phyloP scores from a whole-genome alignment of 2,888 invertebrate species.

The Drosophila fungiperda region DNA sequence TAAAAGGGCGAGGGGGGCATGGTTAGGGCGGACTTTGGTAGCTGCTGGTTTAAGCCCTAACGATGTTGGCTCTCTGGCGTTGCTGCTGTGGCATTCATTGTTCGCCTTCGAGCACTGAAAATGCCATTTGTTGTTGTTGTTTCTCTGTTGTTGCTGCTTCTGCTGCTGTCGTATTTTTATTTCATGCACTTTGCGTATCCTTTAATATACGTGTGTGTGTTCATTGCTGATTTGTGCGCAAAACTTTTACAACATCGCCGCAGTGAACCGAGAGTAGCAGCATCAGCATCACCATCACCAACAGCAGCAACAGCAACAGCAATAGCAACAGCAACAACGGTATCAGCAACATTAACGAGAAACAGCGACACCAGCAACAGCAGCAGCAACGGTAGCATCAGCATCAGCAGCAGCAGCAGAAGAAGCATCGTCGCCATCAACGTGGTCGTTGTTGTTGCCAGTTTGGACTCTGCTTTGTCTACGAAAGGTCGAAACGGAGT shows the following conservation, averaged over 20 bases:
- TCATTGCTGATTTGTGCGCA: slow-evolving; percentile 80
- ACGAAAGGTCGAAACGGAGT: slow-evolving; percentile 79
- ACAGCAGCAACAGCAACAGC: slow-evolving; percentile 48
- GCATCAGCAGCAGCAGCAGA: slow-evolving; percentile 44
- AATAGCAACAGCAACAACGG: slow-evolving; percentile 51
- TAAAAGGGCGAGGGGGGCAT: slow-evolving; percentile 9
- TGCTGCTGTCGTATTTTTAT: slow-evolving; percentile 63
- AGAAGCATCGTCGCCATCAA: slow-evolving; percentile 41
- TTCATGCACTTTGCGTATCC: slow-evolving; percentile 73
- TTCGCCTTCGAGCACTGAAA: slow-evolving; percentile 77
- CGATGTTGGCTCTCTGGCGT: slow-evolving; percentile 67
- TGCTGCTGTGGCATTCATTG: slow-evolving; percentile 73
- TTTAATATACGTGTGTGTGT: slow-evolving; percentile 39
- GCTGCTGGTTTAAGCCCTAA: slow-evolving; percentile 74
- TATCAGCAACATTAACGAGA: slow-evolving; percentile 67
- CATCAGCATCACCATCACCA: slow-evolving; percentile 50
- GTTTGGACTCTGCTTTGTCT: slow-evolving; percentile 77
- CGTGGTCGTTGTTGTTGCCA: slow-evolving; percentile 71
- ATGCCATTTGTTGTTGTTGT: slow-evolving; percentile 69
- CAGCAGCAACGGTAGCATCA: slow-evolving; percentile 51
- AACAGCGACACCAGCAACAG: slow-evolving; percentile 48
- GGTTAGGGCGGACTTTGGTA: slow-evolving; percentile 35
- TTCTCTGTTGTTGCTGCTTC: slow-evolving; percentile 30
- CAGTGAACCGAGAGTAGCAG: slow-evolving; percentile 66
- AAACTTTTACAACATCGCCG: slow-evolving; percentile 80